phyloP scores from a whole-genome alignment of 2,888 invertebrate species.

The Lingula anatina region DNA sequence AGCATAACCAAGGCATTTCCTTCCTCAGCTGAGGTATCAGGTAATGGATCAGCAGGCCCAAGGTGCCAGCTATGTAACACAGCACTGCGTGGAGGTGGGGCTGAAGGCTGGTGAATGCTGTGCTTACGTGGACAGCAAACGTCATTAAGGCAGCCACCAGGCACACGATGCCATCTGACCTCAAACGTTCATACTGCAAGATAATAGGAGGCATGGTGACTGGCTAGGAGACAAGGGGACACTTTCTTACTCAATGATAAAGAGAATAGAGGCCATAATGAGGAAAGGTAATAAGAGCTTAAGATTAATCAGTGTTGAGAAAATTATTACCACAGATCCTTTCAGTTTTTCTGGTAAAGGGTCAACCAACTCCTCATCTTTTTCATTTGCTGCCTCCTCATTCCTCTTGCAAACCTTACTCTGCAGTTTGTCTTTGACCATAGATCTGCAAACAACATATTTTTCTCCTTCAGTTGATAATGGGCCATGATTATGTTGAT shows the following conservation, averaged over 20 bases:
- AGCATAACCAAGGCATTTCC: slow-evolving; percentile 86
- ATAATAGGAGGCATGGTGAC: too few species aligned
- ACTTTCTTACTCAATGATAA: too few species aligned
- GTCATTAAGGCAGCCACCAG: slow-evolving; percentile 76
- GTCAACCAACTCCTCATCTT: slow-evolving; percentile 74
- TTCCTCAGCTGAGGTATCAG: slow-evolving; percentile 88
- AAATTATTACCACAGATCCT: slow-evolving; percentile 69
- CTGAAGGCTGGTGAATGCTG: slow-evolving; percentile 72
- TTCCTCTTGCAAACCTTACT: slow-evolving; percentile 15
- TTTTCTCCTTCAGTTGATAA: too few species aligned
- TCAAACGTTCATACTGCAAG: slow-evolving; percentile 70
- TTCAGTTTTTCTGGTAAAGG: slow-evolving; percentile 84
- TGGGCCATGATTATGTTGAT: too few species aligned
- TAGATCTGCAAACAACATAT: slow-evolving; percentile 13
- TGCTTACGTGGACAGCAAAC: slow-evolving; percentile 90
- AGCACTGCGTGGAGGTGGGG: slow-evolving; percentile 59
- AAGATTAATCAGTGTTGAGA: too few species aligned
- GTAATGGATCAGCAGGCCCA: slow-evolving; percentile 89
- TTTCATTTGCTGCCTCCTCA: slow-evolving; percentile 16
- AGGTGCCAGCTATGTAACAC: slow-evolving; percentile 73
- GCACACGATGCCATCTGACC: slow-evolving; percentile 88
- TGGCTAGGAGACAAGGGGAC: too few species aligned
- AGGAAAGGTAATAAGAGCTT: too few species aligned
- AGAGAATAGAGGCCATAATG: too few species aligned
- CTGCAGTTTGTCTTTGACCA: slow-evolving; percentile 37